Conservation (phyloP, 2,888 invertebrate genomes). For the Leptarthrus brevirostris region DNA sequence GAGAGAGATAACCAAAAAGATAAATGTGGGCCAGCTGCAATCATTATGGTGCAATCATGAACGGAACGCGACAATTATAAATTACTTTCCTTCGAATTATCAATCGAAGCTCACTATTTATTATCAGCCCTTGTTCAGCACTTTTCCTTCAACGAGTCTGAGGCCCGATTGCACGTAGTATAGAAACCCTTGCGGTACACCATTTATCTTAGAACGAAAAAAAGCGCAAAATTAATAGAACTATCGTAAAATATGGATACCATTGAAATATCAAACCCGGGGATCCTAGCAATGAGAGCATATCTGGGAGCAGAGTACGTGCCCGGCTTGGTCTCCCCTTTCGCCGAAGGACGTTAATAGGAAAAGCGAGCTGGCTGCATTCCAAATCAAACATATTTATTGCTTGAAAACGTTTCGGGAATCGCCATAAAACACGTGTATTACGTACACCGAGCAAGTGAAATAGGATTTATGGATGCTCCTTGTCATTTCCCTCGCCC, state of each 20-base stretch:
- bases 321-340: not conserved
- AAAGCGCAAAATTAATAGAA: conserved; percentile 42
- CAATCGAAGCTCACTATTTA: too few species aligned
- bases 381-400: conserved; percentile 64
- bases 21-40: too few species aligned
- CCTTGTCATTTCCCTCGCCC: conserved; percentile 10
- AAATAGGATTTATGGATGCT: conserved; percentile 40
- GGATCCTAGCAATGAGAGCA: not conserved
- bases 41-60: too few species aligned
- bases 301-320: conserved; percentile 33
- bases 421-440: conserved; percentile 55
- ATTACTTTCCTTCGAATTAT: too few species aligned
- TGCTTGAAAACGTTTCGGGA: conserved; percentile 63
- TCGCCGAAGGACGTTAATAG: conserved; percentile 26
- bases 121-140: too few species aligned
- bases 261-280: conserved; percentile 27
- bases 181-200: conserved; percentile 21
- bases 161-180: not conserved
- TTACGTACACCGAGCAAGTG: conserved; percentile 40
- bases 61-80: too few species aligned
- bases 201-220: conserved; percentile 31
- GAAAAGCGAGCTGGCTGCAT: conserved; percentile 56
- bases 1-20: too few species aligned
- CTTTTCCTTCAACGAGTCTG: not conserved
- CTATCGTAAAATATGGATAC: conserved; percentile 45